These are phyloP conservation scores for Trichogramma dendrolimi DNA, from an alignment of 2,888 invertebrate genomes.

Conservation along the genomic window DNA sequence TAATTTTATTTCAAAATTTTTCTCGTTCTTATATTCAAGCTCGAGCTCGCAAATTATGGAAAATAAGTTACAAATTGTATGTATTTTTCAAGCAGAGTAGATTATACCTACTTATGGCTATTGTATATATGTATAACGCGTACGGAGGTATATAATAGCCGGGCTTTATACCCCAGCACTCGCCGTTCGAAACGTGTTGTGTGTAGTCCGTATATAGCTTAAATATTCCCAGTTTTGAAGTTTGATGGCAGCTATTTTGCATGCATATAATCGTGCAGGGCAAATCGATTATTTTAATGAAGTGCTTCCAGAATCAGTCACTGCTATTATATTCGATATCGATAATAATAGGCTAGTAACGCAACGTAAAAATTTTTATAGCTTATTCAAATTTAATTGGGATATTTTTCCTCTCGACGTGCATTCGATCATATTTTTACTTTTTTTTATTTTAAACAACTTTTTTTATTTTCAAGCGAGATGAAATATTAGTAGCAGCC, in stretches of 20 bases:
- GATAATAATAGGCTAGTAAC: constrained; percentile 19
- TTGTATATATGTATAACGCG: too few species aligned
- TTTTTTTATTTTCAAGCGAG: not conserved
- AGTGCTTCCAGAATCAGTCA: constrained; percentile 19
- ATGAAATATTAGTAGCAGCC: not conserved
- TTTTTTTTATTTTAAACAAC: not conserved
- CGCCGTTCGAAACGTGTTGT: too few species aligned
- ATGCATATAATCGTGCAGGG: constrained; percentile 13
- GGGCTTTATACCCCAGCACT: too few species aligned
- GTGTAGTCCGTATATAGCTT: too few species aligned
- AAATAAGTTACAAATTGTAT: too few species aligned
- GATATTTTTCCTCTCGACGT: not conserved
- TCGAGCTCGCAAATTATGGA: too few species aligned
- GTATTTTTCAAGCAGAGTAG: not conserved
- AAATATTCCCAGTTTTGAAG: constrained; percentile 3
- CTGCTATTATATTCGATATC: constrained; percentile 26
- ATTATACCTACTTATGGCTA: not conserved
- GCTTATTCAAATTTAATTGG: not conserved
- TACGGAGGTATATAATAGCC: too few species aligned
- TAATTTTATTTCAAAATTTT: too few species aligned
- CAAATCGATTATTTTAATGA: constrained; percentile 28
- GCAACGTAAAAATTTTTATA: not conserved
- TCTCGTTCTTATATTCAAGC: too few species aligned
- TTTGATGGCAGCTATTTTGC: constrained; percentile 23
- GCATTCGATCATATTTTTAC: not conserved